These are phyloP conservation scores for Bombylius major DNA, from an alignment of 2,888 invertebrate species.

Conservation along the genomic window DNA sequence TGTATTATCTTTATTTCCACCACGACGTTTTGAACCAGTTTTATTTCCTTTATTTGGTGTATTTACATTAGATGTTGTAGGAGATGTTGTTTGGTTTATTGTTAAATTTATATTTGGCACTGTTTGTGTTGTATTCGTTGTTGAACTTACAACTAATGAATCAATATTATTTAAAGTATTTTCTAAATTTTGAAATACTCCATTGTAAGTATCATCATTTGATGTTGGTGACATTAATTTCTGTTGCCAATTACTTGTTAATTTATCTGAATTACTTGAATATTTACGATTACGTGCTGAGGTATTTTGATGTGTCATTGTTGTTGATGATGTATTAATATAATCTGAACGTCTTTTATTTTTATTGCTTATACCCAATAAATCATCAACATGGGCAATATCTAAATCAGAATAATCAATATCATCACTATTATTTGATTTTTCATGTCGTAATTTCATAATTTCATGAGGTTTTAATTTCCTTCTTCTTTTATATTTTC, in stretches of 20 bases:
- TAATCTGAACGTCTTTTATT: constrained; percentile 1
- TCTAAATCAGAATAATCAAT: constrained; percentile 34
- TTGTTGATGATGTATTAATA: constrained; percentile 28
- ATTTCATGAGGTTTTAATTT: constrained; percentile 56
- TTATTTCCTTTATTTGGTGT: constrained; percentile 18
- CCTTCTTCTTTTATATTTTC: constrained; percentile 69
- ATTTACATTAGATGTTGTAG: constrained; percentile 19
- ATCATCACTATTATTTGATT: constrained; percentile 23
- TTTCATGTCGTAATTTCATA: constrained; percentile 31
- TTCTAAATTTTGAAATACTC: constrained; percentile 38
- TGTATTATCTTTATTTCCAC: constrained; percentile 20
- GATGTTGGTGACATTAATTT: constrained; percentile 26
- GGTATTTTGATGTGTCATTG: constrained; percentile 27
- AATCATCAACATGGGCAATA: constrained; percentile 34
- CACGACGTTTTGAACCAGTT: constrained; percentile 20
- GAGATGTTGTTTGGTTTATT: constrained; percentile 23
- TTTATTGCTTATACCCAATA: constrained; percentile 24
- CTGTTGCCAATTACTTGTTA: constrained; percentile 24
- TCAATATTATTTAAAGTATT: constrained; percentile 39
- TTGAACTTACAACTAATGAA: constrained; percentile 28
- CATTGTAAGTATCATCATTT: constrained; percentile 35
- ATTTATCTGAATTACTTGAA: constrained; percentile 11
- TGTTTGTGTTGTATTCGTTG: constrained; percentile 6
- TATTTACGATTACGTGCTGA: constrained; percentile 14
- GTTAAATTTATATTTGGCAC: constrained; percentile 29